Conservation (phyloP, 2,797 vertebrate genomes). For the Chaetophractus vellerosus region DNA sequence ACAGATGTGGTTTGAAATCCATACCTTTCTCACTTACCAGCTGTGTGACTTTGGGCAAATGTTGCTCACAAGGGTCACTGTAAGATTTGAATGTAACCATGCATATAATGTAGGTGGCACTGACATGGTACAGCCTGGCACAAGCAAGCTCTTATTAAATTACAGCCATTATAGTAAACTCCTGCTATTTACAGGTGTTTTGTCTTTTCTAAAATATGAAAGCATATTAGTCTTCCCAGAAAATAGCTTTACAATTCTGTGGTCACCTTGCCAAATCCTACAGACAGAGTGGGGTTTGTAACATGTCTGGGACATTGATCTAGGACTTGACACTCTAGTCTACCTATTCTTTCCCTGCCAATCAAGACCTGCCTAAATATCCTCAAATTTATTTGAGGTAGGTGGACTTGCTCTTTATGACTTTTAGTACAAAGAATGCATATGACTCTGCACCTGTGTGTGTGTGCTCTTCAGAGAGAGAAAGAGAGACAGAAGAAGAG, state of each 20-base stretch:
- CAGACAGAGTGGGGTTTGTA: not conserved
- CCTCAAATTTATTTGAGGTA: not conserved
- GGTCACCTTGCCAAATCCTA: not conserved
- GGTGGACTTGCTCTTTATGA: not conserved
- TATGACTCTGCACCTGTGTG: accelerated
- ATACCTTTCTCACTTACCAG: not conserved
- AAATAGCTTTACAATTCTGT: slow-evolving; percentile 37
- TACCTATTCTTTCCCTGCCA: not conserved
- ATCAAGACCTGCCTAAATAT: not conserved
- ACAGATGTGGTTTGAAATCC: not conserved
- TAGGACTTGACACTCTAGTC: not conserved
- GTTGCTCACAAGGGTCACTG: not conserved
- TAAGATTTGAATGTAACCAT: not conserved
- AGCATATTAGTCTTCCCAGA: not conserved
- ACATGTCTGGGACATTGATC: not conserved
- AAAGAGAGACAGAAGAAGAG: not conserved
- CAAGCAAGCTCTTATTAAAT: not conserved
- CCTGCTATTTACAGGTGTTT: not conserved
- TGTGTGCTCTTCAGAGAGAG: not conserved
- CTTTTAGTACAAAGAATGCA: not conserved
- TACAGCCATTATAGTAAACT: not conserved
- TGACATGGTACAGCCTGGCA: not conserved
- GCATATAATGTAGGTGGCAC: not conserved
- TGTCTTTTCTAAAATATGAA: not conserved
- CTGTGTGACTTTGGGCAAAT: not conserved